Evolutionary conservation across 2,113 vertebrate species (phyloP).

Genomic region (Erythrocercus mccallii): DNA sequence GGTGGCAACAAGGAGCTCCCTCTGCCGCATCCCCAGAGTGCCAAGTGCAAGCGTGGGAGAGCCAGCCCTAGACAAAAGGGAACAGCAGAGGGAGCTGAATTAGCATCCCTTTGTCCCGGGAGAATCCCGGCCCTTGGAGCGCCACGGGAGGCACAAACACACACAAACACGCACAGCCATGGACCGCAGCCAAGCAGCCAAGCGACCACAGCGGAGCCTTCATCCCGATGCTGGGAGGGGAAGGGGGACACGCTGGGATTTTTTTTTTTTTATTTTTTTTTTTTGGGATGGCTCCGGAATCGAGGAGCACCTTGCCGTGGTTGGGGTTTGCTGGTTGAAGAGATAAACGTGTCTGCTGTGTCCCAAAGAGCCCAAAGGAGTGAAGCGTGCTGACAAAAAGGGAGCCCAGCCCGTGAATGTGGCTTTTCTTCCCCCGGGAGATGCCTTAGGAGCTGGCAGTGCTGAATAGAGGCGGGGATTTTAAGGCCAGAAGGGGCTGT

Average conservation of each 20-base stretch:
- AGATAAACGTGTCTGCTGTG: accelerated
- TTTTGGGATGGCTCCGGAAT: too few species aligned
- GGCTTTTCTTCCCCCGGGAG: slow-evolving; percentile 1
- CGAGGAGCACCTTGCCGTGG: neutral
- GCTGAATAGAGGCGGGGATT: neutral
- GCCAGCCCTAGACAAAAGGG: slow-evolving; percentile 61
- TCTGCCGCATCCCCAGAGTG: slow-evolving; percentile 48
- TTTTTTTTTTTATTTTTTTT: too few species aligned
- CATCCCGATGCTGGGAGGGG: too few species aligned
- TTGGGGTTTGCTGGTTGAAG: neutral
- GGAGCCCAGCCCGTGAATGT: neutral
- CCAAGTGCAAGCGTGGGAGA: slow-evolving; percentile 69
- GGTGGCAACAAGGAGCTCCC: slow-evolving; percentile 58
- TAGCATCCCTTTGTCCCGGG: slow-evolving; percentile 68
- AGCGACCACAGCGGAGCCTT: too few species aligned
- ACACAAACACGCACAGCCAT: neutral
- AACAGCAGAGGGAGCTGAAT: slow-evolving; percentile 71
- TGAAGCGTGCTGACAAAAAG: neutral
- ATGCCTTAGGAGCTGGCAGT: slow-evolving; percentile 4
- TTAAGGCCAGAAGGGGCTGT: neutral
- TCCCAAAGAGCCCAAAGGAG: neutral
- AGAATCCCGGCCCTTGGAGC: slow-evolving; percentile 26
- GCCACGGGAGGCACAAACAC: slow-evolving; percentile 21
- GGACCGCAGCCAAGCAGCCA: too few species aligned
- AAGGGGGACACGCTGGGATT: too few species aligned